A percentile compares a stretch with the other conserved stretches of the same genome.
These are phyloP conservation scores for Poecilia wingei DNA, from an alignment of 2,797 vertebrate species.

Conservation along the genomic window DNA sequence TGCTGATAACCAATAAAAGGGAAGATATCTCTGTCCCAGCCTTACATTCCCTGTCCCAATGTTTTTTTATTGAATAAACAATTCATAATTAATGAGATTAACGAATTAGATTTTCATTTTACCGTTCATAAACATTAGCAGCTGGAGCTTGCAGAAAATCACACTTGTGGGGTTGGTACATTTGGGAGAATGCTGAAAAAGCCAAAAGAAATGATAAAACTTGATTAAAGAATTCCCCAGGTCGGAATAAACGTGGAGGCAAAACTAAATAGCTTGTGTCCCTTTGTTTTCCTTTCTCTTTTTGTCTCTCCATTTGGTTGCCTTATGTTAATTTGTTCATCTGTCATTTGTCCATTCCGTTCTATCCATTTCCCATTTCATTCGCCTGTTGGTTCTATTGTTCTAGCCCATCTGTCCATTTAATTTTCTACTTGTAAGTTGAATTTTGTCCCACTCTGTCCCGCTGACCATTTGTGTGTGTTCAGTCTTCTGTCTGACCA, in stretches of 20 bases:
- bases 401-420: neutral
- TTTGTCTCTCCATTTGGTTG: neutral
- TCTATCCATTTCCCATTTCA: neutral
- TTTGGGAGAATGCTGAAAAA: neutral
- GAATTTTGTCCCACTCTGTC: neutral
- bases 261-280: neutral
- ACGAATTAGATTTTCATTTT: constrained; percentile 37
- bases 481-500: neutral
- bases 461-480: neutral
- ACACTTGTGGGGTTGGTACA: neutral
- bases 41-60: constrained; percentile 8
- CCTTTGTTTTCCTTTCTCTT: neutral
- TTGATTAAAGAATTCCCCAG: neutral
- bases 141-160: constrained; percentile 14
- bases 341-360: neutral
- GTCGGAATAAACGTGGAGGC: neutral
- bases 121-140: constrained; percentile 29
- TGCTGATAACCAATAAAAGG: constrained; percentile 33
- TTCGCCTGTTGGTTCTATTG: neutral
- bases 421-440: neutral
- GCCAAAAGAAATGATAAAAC: neutral
- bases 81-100: constrained; percentile 35
- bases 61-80: constrained; percentile 30
- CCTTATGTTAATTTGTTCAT: neutral
- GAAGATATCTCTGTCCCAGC: constrained; percentile 21